Conservation (phyloP, 2,797 vertebrate species). For the Myotis pilosus region DNA sequence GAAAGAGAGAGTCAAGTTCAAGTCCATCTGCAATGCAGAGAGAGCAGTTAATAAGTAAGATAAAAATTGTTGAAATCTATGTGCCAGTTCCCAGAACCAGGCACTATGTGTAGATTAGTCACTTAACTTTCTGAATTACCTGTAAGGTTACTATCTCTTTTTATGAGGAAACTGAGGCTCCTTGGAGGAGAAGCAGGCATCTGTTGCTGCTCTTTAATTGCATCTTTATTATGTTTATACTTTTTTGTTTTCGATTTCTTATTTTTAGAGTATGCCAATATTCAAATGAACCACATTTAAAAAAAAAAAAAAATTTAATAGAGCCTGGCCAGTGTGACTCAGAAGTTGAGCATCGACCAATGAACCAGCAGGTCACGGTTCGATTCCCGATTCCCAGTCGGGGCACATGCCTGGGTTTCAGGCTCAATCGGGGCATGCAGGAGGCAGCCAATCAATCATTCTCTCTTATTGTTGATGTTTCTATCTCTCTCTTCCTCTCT, state of each 20-base stretch:
- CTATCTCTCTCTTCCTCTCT: no score
- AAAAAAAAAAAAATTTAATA: no score
- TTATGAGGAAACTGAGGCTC: not conserved
- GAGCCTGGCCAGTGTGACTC: no score
- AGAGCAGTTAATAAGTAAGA: conserved; percentile 5
- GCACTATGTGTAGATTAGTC: not conserved
- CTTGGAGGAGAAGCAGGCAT: not conserved
- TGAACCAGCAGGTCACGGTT: no score
- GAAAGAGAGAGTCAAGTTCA: not conserved
- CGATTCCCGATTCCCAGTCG: no score
- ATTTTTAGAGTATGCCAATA: not conserved
- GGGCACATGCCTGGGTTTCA: no score
- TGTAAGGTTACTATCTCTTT: not conserved
- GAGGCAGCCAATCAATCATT: no score
- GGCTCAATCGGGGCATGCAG: no score
- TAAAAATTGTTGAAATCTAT: not conserved
- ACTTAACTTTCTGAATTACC: not conserved
- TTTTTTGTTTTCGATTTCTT: conserved; percentile 11
- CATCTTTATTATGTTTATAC: not conserved
- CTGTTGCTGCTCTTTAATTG: not conserved
- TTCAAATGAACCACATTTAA: not conserved
- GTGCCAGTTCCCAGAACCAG: not conserved
- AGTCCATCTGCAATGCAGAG: not conserved
- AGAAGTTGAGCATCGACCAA: no score
- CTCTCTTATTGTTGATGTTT: no score